Conservation (phyloP, 2,113 vertebrate species). For the Leptocoma aspasia region DNA sequence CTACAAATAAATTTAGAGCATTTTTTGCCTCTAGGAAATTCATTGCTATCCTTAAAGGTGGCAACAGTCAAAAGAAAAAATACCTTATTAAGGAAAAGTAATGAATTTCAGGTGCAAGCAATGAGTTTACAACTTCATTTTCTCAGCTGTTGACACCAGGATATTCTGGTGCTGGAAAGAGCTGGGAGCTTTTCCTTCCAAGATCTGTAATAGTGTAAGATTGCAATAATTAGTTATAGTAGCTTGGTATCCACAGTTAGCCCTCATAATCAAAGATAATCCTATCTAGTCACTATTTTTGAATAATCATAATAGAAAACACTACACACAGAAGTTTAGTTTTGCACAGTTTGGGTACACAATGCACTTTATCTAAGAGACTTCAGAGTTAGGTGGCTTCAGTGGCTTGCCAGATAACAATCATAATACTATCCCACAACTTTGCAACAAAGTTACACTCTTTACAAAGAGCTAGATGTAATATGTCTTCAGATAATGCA, state of each 20-base stretch:
- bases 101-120: background rate
- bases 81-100: background rate
- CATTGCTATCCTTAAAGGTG: background rate
- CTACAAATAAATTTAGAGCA: background rate
- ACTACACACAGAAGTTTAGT: background rate
- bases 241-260: background rate
- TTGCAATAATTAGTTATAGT: background rate
- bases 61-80: background rate
- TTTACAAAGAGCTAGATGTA: background rate
- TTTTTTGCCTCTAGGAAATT: background rate
- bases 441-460: background rate
- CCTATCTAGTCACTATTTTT: background rate
- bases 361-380: background rate
- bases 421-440: background rate
- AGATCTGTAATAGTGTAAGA: background rate
- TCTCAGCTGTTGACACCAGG: background rate
- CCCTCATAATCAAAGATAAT: background rate
- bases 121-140: background rate
- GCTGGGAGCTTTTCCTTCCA: background rate
- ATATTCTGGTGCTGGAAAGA: background rate
- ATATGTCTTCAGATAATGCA: background rate
- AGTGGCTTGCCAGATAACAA: background rate
- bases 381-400: background rate
- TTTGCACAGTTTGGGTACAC: background rate
- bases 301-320: background rate